Evolutionary conservation across 2,797 vertebrate species (phyloP).

Genomic region (Lepilemur ruficaudatus): DNA sequence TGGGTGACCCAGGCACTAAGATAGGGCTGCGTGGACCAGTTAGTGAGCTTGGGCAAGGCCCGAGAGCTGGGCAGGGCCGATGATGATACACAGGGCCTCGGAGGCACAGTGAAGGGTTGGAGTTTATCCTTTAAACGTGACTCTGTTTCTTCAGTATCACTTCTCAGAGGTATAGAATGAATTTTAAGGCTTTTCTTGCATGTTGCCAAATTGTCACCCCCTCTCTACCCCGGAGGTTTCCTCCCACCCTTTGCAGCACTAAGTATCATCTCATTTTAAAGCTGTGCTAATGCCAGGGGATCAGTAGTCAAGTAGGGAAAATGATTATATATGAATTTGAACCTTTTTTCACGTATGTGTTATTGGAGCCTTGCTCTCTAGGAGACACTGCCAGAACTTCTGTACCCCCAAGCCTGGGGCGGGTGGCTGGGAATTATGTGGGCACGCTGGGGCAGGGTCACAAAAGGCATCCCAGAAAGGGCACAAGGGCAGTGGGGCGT

Average conservation of each 20-base stretch:
- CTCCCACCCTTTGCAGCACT: neutral
- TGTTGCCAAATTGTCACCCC: neutral
- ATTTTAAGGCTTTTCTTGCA: neutral
- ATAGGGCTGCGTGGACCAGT: neutral
- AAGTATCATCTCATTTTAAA: neutral
- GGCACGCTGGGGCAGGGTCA: accelerated
- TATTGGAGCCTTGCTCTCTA: neutral
- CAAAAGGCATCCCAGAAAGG: neutral
- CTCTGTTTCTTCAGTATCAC: neutral
- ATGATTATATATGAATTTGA: neutral
- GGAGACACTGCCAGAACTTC: neutral
- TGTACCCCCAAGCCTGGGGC: neutral
- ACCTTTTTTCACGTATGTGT: neutral
- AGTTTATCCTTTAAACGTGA: neutral
- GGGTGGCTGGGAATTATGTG: no score
- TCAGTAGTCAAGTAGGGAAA: neutral
- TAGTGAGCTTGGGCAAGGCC: neutral
- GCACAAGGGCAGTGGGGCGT: neutral
- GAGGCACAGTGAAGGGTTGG: neutral
- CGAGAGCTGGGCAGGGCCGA: accelerated
- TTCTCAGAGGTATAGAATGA: neutral
- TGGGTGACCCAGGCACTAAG: neutral
- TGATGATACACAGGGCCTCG: neutral
- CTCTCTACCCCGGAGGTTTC: neutral
- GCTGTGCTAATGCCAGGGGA: neutral